These are phyloP conservation scores for Habrosyne pyritoides DNA, from an alignment of 2,888 invertebrate genomes.

Conservation along the genomic window DNA sequence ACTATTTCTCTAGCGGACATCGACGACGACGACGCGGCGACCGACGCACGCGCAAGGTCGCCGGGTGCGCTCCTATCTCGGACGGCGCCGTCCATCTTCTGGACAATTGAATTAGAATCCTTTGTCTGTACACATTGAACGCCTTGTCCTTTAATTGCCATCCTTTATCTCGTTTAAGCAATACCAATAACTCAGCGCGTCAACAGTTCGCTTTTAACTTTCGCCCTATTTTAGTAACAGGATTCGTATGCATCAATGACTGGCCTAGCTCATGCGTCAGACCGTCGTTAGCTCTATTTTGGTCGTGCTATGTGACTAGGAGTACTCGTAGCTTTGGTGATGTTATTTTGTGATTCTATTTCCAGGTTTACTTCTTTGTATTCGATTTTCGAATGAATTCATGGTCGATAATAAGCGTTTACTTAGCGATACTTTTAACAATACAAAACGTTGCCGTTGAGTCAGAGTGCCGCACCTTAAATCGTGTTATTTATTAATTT, in stretches of 20 bases:
- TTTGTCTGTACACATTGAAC: constrained; percentile 45
- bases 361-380: constrained; percentile 28
- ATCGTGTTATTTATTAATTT: background rate
- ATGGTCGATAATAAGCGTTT: background rate
- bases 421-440: background rate
- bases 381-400: constrained; percentile 3
- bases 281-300: constrained; percentile 52
- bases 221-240: constrained; percentile 62
- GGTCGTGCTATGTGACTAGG: constrained; percentile 36
- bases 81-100: constrained; percentile 53
- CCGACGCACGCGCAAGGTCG: constrained; percentile 74
- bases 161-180: constrained; percentile 46
- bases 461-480: background rate
- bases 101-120: constrained; percentile 50
- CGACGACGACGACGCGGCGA: constrained; percentile 44
- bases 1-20: constrained; percentile 46
- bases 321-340: constrained; percentile 14
- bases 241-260: constrained; percentile 61
- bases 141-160: constrained; percentile 39
- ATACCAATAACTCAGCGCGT: constrained; percentile 57
- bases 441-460: background rate
- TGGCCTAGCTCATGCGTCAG: constrained; percentile 63
- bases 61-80: constrained; percentile 70
- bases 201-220: constrained; percentile 54
- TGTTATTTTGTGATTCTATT: constrained; percentile 30